A percentile compares a stretch with the other conserved stretches of the same genome.
These are phyloP conservation scores for Tragelaphus scriptus DNA, from an alignment of 2,113 vertebrate species.

Conservation along the genomic window DNA sequence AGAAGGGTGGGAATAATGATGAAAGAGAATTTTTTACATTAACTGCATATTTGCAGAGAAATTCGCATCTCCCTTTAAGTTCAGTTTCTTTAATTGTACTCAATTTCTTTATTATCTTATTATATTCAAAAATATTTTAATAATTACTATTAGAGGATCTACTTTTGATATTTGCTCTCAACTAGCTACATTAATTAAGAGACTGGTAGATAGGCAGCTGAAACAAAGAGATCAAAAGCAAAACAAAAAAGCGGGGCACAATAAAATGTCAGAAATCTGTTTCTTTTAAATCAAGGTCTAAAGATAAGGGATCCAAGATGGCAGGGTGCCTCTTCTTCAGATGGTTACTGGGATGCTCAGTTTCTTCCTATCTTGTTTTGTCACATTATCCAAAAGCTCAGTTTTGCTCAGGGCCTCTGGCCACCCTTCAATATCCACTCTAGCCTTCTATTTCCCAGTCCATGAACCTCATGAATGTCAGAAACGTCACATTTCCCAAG, in stretches of 20 bases:
- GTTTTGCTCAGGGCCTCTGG: neutral
- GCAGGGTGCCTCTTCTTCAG: neutral
- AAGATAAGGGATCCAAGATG: neutral
- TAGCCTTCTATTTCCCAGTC: neutral
- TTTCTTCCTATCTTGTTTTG: neutral
- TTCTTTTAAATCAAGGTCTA: neutral
- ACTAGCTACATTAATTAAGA: neutral
- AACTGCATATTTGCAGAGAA: neutral
- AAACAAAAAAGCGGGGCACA: neutral
- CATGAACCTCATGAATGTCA: neutral
- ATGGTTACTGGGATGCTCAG: neutral
- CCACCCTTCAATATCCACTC: neutral
- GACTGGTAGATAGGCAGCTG: neutral
- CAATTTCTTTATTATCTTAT: neutral
- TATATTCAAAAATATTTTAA: neutral
- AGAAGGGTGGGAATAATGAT: rapidly evolving
- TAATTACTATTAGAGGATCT: neutral
- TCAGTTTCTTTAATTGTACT: neutral
- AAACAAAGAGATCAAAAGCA: neutral
- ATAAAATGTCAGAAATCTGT: neutral
- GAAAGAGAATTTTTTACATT: neutral
- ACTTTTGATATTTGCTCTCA: neutral
- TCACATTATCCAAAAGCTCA: neutral
- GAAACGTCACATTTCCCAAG: neutral
- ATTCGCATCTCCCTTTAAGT: neutral